phyloP scores from a whole-genome alignment of 2,797 vertebrate genomes.

The Sebastes steindachneri region DNA sequence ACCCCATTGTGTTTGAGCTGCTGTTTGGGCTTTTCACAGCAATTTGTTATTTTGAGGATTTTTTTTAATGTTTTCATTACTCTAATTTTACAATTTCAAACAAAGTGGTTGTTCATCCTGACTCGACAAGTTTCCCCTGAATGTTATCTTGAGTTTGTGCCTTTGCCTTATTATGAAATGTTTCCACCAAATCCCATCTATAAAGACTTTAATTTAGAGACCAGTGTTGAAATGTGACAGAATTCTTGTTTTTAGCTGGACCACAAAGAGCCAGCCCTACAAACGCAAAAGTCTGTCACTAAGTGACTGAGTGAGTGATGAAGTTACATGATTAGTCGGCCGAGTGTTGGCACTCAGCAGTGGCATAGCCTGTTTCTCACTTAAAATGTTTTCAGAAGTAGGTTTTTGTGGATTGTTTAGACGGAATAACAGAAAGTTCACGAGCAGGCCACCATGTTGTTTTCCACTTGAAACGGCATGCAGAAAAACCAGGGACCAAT shows the following conservation, averaged over 20 bases:
- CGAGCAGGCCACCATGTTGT: too few species aligned
- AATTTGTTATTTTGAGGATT: conserved; percentile 61
- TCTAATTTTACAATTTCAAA: conserved; percentile 38
- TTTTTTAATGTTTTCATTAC: not conserved
- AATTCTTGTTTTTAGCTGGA: not conserved
- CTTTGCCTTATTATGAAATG: conserved; percentile 24
- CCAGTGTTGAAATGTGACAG: not conserved
- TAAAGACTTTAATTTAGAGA: conserved; percentile 10
- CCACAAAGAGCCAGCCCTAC: too few species aligned
- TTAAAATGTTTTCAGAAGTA: too few species aligned
- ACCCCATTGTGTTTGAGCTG: conserved; percentile 56
- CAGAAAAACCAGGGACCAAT: too few species aligned
- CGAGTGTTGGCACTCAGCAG: too few species aligned
- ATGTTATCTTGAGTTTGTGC: conserved; percentile 25
- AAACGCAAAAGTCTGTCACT: too few species aligned
- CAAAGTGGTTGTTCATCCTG: conserved; percentile 37
- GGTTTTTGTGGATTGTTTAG: too few species aligned
- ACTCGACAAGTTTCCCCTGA: conserved; percentile 5
- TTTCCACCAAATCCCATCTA: conserved; percentile 20
- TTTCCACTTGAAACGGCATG: too few species aligned
- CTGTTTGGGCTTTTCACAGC: conserved; percentile 51
- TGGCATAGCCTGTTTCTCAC: too few species aligned
- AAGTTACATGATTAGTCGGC: fast-evolving
- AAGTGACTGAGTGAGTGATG: too few species aligned
- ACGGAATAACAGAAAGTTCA: too few species aligned